Percentiles rank a stretch among this genome's conserved stretches.
These are phyloP conservation scores for Paragorgia papillata DNA, from an alignment of 92 coral and sea anemone species.

Conservation along the genomic window DNA sequence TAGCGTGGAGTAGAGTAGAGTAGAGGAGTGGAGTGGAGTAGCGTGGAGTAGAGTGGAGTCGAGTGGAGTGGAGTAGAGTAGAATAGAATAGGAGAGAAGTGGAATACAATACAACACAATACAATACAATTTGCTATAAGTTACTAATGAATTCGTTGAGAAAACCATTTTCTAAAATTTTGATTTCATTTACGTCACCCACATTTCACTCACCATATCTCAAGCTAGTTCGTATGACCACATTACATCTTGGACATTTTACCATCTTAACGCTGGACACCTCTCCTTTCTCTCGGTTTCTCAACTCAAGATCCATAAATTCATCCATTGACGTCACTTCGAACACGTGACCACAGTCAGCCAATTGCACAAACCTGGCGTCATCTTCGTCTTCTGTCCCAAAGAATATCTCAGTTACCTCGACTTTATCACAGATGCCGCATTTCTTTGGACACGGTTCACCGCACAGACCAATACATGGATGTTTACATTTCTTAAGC, in stretches of 20 bases:
- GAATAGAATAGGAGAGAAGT: too few species aligned
- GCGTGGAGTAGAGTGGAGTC: too few species aligned
- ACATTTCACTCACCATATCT: conserved; percentile 79
- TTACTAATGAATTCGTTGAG: too few species aligned
- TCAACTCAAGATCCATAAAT: conserved; percentile 73
- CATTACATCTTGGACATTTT: conserved; percentile 77
- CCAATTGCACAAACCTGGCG: conserved; percentile 83
- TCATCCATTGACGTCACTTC: conserved; percentile 77
- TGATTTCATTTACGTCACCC: too few species aligned
- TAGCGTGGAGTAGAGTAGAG: too few species aligned
- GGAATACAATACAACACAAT: too few species aligned
- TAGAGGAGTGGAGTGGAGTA: too few species aligned
- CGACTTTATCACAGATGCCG: conserved; percentile 81
- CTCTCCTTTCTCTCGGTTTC: conserved; percentile 28
- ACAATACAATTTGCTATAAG: too few species aligned
- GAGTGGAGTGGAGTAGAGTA: too few species aligned
- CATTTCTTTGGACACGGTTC: conserved; percentile 92
- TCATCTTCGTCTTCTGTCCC: conserved; percentile 83
- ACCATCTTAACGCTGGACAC: conserved; percentile 26
- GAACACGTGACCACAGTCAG: conserved; percentile 86
- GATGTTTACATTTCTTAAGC: conserved; percentile 66
- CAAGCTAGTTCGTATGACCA: conserved; percentile 78
- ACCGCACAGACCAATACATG: conserved; percentile 93
- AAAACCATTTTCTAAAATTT: too few species aligned
- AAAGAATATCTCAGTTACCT: conserved; percentile 80